These are phyloP conservation scores for Loxodonta africana DNA, from an alignment of 2,113 vertebrate genomes.

Conservation along the genomic window DNA sequence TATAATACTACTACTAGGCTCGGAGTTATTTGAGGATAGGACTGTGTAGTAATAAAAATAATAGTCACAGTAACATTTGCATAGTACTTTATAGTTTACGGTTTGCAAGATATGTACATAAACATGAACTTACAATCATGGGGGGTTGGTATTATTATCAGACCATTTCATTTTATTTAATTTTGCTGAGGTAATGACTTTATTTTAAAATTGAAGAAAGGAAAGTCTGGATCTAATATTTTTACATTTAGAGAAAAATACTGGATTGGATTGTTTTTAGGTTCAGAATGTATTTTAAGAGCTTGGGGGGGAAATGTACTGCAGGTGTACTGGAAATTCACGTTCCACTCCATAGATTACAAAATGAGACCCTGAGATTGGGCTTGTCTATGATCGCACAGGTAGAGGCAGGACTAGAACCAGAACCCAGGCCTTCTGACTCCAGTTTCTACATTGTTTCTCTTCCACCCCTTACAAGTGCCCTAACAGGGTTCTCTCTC, in stretches of 20 bases:
- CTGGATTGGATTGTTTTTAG: constrained; percentile 9
- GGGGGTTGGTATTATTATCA: constrained; percentile 10
- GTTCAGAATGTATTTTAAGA: constrained; percentile 3
- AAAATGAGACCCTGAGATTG: neutral
- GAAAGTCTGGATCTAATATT: constrained; percentile 42
- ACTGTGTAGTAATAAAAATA: constrained; percentile 31
- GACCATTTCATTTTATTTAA: constrained; percentile 39
- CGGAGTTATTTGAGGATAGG: constrained; percentile 23
- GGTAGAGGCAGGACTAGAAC: neutral
- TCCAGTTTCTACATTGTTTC: neutral
- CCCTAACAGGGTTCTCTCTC: neutral
- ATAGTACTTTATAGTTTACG: neutral
- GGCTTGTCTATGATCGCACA: neutral
- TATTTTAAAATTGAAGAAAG: constrained; percentile 60
- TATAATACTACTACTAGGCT: neutral
- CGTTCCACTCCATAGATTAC: neutral
- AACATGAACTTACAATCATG: constrained; percentile 42
- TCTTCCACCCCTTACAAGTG: neutral
- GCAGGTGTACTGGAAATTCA: neutral
- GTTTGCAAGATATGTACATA: constrained; percentile 38
- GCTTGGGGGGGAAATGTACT: neutral
- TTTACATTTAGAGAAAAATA: constrained; percentile 59
- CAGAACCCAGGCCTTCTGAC: neutral
- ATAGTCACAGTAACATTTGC: neutral
- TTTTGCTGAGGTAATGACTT: constrained; percentile 49